phyloP scores from a whole-genome alignment of 2,797 vertebrate species.

The Pygocentrus nattereri region DNA sequence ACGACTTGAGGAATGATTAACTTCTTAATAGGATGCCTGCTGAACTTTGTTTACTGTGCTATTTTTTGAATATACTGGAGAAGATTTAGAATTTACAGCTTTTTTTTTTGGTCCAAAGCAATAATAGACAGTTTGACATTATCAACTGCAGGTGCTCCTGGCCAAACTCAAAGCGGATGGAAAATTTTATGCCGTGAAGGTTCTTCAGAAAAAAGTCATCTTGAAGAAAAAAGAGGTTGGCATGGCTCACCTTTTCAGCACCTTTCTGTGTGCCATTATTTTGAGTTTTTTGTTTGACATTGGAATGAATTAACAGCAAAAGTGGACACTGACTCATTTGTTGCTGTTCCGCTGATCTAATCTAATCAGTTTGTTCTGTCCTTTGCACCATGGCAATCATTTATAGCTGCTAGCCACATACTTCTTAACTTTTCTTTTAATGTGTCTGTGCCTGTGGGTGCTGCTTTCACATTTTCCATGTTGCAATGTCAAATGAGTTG shows the following conservation, averaged over 20 bases:
- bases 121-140: conserved; percentile 55
- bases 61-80: conserved; percentile 15
- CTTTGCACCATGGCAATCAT: conserved; percentile 68
- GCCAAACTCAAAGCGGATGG: conserved; percentile 92
- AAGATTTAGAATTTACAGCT: conserved; percentile 7
- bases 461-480: conserved; percentile 1
- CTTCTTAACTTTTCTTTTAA: neutral
- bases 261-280: neutral
- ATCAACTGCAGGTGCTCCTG: conserved; percentile 88
- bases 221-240: conserved; percentile 97
- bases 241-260: neutral
- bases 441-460: neutral
- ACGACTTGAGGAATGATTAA: conserved; percentile 74
- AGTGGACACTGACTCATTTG: neutral
- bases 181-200: conserved; percentile 95
- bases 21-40: conserved; percentile 52
- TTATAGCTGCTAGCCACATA: conserved; percentile 55
- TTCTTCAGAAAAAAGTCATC: conserved; percentile 97
- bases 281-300: neutral
- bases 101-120: conserved; percentile 65
- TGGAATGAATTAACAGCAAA: neutral
- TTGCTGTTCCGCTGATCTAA: conserved; percentile 37
- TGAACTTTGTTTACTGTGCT: conserved; percentile 8
- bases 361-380: conserved; percentile 69
- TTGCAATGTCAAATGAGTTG: neutral